Conservation (phyloP, 2,797 vertebrate species). For the Galagoides demidoff region DNA sequence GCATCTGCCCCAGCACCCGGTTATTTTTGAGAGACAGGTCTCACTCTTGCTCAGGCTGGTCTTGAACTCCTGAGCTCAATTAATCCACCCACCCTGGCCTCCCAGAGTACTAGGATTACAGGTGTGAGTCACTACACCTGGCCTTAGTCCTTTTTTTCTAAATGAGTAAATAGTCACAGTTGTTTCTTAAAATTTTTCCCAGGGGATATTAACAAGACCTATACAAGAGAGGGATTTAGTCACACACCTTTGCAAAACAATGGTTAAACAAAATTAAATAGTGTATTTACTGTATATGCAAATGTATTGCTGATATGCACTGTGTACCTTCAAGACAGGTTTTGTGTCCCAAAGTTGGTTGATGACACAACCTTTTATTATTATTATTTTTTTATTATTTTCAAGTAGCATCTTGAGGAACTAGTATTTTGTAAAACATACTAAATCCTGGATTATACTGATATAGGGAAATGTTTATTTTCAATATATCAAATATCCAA, state of each 20-base stretch:
- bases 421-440: constrained; percentile 25
- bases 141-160: constrained; percentile 8
- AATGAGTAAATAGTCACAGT: constrained; percentile 41
- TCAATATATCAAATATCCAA: not conserved
- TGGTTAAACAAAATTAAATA: constrained; percentile 30
- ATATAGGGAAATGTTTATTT: constrained; percentile 22
- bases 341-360: constrained; percentile 2
- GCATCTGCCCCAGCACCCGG: no score
- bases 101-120: no score
- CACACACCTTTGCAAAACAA: not conserved
- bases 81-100: no score
- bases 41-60: no score
- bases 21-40: no score
- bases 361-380: not conserved
- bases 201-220: not conserved
- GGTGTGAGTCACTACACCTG: no score
- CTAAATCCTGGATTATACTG: not conserved
- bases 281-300: not conserved
- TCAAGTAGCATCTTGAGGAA: not conserved
- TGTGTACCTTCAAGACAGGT: not conserved
- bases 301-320: not conserved
- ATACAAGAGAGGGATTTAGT: constrained; percentile 19
- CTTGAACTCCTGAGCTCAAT: no score
- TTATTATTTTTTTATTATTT: not conserved
- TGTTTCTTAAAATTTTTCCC: constrained; percentile 21